Percentiles rank a stretch among this genome's conserved stretches.
Evolutionary conservation across 2,888 invertebrate genomes (phyloP).

Genomic region (Drosophila paramelanica): DNA sequence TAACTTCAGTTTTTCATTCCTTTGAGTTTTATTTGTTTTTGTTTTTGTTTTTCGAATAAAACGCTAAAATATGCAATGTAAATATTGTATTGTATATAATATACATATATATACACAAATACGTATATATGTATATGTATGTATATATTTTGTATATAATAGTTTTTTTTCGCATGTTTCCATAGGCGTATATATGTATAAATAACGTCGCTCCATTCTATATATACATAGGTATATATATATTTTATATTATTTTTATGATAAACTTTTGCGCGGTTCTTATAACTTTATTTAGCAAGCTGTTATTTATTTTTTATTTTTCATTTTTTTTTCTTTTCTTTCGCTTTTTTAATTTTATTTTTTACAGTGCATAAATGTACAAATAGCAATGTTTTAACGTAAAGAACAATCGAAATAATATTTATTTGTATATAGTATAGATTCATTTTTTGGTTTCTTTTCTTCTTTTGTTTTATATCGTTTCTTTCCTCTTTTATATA

Average conservation of each 20-base stretch:
- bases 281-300: constrained; percentile 53
- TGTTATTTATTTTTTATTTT: constrained; percentile 30
- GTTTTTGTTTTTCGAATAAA: constrained; percentile 61
- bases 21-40: constrained; percentile 25
- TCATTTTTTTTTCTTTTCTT: constrained; percentile 12
- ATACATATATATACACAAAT: constrained; percentile 37
- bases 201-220: constrained; percentile 61
- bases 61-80: constrained; percentile 77
- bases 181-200: constrained; percentile 63
- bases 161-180: constrained; percentile 53
- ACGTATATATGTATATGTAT: constrained; percentile 43
- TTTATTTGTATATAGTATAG: constrained; percentile 12
- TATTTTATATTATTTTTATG: constrained; percentile 41
- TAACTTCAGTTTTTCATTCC: constrained; percentile 26
- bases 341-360: constrained; percentile 22
- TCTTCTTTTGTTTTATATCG: too few relatives aligned
- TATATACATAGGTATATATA: constrained; percentile 22
- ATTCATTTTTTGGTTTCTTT: too few relatives aligned
- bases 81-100: constrained; percentile 70
- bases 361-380: constrained; percentile 68
- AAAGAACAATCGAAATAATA: constrained; percentile 32
- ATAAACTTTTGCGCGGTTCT: constrained; percentile 40
- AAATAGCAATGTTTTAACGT: constrained; percentile 32
- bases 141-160: constrained; percentile 69
- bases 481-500: neutral